Base-by-base conservation (phyloP, 64 coral and sea anemone genomes). In the Montipora cactus region DNA sequence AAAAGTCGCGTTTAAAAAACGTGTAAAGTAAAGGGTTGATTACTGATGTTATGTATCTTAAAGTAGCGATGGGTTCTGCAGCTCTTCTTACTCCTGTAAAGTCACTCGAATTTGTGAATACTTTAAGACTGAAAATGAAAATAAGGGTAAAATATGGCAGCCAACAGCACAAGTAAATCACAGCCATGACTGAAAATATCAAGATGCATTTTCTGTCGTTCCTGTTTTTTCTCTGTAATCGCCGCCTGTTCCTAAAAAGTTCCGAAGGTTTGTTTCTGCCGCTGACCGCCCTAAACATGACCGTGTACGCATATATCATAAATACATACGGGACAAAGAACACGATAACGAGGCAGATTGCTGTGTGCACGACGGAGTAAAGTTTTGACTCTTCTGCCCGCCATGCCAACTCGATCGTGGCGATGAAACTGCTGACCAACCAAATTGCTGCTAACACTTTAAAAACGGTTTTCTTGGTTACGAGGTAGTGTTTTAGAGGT, bases 1-100 rank as follows among this genome's bases (percentile, higher is more conserved):
- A 86, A 49, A 86, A 86, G 66, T 86, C 82, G 64, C 82, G 82
- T n/a, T 86, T 86, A 16, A 86, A 86, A 71, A 86, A 86, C 15
- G 82, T 86, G 37, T 86, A 86, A 12, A 86, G 82, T 0, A 86
- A 48, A n/a, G 82, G 82, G 19, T 86, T 86, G 4, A 44, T 86
- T 7, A 18, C n/a, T 16, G 82, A 86, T 70, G 82, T 86, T 46
- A 71, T 50, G 82, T 49, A 86, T 71, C 82, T 67, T 10, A 44
- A 19, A 18, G 71, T 21, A 18, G 19, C 15, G 4, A 86, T 4
- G 1, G 47, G 16, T 15, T 48, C 66, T 2, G 64, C 8, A 19
- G 82, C 64, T 70, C 66, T 70, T 2, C 1, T 8, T 21, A 72
- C 19, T 4, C 62, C 62, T 9, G 46, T 2, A n/a, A 47, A 49